Evolutionary conservation across 2,888 invertebrate genomes (phyloP).

Genomic region (Chelonus formosanus): DNA sequence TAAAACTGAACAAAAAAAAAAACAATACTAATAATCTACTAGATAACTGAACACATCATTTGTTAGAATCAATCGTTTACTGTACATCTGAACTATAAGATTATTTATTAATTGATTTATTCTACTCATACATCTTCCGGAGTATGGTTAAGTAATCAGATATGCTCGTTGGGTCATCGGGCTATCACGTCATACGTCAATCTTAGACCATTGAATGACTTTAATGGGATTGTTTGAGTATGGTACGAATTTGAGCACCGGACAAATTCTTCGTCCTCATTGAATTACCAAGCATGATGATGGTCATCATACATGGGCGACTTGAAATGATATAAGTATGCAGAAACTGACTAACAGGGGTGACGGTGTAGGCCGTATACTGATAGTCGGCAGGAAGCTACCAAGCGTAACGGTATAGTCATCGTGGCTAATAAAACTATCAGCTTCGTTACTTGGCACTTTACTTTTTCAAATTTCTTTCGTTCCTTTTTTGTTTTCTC

Average conservation of each 20-base stretch:
- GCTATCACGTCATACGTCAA: constrained; percentile 3
- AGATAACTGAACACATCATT: too few relatives aligned
- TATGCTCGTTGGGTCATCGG: constrained; percentile 16
- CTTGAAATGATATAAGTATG: constrained; percentile 48
- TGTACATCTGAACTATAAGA: too few relatives aligned
- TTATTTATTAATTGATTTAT: too few relatives aligned
- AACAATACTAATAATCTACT: too few relatives aligned
- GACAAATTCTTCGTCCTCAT: background rate
- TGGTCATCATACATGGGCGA: background rate
- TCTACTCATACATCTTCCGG: background rate
- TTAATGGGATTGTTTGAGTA: constrained; percentile 28
- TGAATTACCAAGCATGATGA: background rate
- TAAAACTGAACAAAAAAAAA: too few relatives aligned
- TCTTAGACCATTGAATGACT: background rate
- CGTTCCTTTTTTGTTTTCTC: background rate
- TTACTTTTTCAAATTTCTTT: constrained; percentile 3
- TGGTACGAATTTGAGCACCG: constrained; percentile 24
- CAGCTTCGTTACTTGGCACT: constrained; percentile 12
- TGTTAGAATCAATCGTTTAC: too few relatives aligned
- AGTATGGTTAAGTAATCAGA: constrained; percentile 2
- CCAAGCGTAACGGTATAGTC: constrained; percentile 57
- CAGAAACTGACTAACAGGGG: constrained; percentile 47
- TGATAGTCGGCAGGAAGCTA: constrained; percentile 55
- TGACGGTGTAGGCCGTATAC: constrained; percentile 45
- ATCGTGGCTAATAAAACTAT: constrained; percentile 29